Evolutionary conservation across 1,140 invertebrate genomes (phyloP).

Genomic region (Luehdorfia chinensis): DNA sequence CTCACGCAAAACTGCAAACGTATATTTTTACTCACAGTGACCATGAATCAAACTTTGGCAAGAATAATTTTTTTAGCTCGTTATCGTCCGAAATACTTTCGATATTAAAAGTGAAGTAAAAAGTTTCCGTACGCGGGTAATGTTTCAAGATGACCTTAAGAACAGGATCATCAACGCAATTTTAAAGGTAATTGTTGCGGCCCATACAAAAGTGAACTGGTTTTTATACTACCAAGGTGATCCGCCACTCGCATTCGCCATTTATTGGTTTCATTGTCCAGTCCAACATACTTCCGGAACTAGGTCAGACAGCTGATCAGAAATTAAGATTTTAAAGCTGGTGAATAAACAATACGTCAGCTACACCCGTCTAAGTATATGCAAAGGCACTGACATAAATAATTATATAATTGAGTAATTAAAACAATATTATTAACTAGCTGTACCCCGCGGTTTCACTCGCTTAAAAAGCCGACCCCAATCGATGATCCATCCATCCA

Average conservation of each 20-base stretch:
- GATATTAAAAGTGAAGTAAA: constrained; percentile 26
- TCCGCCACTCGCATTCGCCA: constrained; percentile 18
- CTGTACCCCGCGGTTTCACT: too few relatives aligned
- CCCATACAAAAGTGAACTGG: constrained; percentile 32
- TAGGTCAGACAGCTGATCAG: constrained; percentile 13
- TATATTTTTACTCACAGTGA: constrained; percentile 30
- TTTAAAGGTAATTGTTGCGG: constrained; percentile 21
- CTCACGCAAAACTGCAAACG: constrained; percentile 52
- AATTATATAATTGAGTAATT: too few relatives aligned
- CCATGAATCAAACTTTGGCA: constrained; percentile 38
- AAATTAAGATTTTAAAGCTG: too few relatives aligned
- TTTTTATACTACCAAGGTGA: constrained; percentile 34
- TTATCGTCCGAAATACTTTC: constrained; percentile 1
- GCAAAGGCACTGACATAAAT: too few relatives aligned
- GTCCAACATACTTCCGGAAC: constrained; percentile 28
- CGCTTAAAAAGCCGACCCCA: too few relatives aligned
- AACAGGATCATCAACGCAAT: constrained; percentile 31
- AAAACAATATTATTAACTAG: too few relatives aligned
- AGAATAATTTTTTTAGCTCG: constrained; percentile 23
- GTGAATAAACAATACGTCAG: too few relatives aligned
- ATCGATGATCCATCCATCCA: too few relatives aligned
- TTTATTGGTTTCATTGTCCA: constrained; percentile 22
- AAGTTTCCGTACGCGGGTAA: constrained; percentile 21
- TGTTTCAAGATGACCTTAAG: constrained; percentile 31
- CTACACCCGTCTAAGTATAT: too few relatives aligned